These are phyloP conservation scores for Chydorus sphaericus DNA, from an alignment of 2,888 invertebrate genomes.

Conservation along the genomic window DNA sequence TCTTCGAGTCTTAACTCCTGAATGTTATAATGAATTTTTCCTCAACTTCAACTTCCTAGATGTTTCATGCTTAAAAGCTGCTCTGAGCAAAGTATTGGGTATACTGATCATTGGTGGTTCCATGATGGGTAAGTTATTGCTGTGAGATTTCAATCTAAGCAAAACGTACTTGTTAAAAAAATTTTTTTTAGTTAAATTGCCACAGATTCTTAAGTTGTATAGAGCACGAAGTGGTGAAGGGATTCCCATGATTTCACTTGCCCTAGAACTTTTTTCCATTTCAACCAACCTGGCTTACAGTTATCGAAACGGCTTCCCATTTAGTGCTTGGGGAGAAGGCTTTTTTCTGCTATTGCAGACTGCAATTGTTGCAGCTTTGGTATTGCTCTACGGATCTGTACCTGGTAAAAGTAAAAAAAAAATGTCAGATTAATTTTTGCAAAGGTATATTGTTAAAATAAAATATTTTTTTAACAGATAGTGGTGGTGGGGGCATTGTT, in stretches of 20 bases:
- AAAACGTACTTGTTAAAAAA: not conserved
- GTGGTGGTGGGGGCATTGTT: slow-evolving; percentile 21
- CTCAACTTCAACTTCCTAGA: slow-evolving; percentile 66
- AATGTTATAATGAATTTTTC: slow-evolving; percentile 76
- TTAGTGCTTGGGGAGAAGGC: slow-evolving; percentile 94
- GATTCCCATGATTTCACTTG: slow-evolving; percentile 67
- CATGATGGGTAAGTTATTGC: slow-evolving; percentile 42
- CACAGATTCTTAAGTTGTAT: slow-evolving; percentile 85
- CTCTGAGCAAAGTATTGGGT: slow-evolving; percentile 78
- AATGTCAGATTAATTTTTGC: not conserved
- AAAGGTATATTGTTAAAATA: not conserved
- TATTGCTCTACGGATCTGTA: slow-evolving; percentile 53
- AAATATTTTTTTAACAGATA: no score
- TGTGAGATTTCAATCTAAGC: not conserved
- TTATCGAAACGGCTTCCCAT: slow-evolving; percentile 77
- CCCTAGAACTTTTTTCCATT: slow-evolving; percentile 76
- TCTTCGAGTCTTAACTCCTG: slow-evolving; percentile 50
- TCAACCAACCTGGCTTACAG: slow-evolving; percentile 80
- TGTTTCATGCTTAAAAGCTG: slow-evolving; percentile 67
- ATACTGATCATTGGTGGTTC: slow-evolving; percentile 82
- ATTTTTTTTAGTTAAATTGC: slow-evolving; percentile 67
- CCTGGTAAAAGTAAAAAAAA: slow-evolving; percentile 6
- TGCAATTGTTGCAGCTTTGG: slow-evolving; percentile 61
- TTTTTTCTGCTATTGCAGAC: slow-evolving; percentile 84
- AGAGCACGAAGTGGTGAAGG: slow-evolving; percentile 72